These are phyloP conservation scores for Malurus cyaneus DNA, from an alignment of 2,113 vertebrate species.

Conservation along the genomic window DNA sequence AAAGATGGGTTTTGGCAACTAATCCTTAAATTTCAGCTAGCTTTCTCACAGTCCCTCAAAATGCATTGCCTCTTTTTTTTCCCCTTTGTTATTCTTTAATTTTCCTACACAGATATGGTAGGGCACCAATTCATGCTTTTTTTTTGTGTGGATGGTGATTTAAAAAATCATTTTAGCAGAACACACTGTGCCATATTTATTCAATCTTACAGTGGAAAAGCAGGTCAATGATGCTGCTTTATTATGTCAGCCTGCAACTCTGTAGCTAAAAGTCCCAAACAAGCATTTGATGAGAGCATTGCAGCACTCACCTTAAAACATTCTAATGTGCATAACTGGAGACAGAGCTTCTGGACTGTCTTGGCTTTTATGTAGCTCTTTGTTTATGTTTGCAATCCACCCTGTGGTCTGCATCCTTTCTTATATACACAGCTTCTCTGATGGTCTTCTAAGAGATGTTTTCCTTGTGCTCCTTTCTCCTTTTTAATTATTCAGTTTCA, in stretches of 20 bases:
- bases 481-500: not conserved
- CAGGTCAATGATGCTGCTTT: not conserved
- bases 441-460: not conserved
- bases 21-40: not conserved
- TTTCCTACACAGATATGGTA: not conserved
- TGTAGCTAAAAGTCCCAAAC: not conserved
- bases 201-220: not conserved
- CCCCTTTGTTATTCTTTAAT: not conserved
- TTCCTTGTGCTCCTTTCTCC: not conserved
- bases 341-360: not conserved
- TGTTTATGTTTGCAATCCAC: not conserved
- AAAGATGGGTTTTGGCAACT: not conserved
- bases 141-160: not conserved
- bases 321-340: not conserved
- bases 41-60: not conserved
- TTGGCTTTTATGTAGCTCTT: not conserved
- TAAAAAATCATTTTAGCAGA: not conserved
- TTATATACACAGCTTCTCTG: not conserved
- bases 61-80: not conserved
- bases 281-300: not conserved
- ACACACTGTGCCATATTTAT: not conserved
- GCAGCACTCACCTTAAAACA: not conserved
- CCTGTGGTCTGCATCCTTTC: not conserved
- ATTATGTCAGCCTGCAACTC: not conserved
- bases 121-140: not conserved